Evolutionary conservation across 2,888 invertebrate species (phyloP), one percentile per base, ranked within the genome.

Genomic region (Leptarthrus brevirostris): DNA sequence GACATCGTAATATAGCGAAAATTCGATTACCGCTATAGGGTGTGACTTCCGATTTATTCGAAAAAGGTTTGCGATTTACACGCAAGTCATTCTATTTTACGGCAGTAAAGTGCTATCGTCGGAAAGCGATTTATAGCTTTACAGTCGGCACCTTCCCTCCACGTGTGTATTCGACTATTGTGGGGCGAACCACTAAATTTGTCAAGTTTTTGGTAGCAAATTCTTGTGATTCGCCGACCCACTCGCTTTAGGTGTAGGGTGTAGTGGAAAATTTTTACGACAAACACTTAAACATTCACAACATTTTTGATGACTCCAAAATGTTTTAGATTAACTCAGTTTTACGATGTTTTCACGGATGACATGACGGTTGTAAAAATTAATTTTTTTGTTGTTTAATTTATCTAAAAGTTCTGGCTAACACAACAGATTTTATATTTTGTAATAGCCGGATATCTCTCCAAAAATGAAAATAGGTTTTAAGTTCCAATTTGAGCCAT

Each of bases 171-270:
- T n/a, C 40, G 40, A 40, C 40, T 12, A 12, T 40, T 40, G 12
- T 12, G n/a, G 18, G 36, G 58, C 36, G 36, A 58, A 36, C 36
- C 58, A 58, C 58, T 58, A 58, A 58, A 58, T 58, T 20, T 58
- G 58, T 58, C 58, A 58, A 58, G 36, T 58, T 20, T 34, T 12
- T 20, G 58, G 36, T 58, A 58, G 36, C 34, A 40, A 36, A 58
- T 58, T 58, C 58, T 8, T 30, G 56, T 34, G 56, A 34, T 58
- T 58, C 54, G 12, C 54, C 22, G 30, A 30, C 30, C 8, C 4
- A 3, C 8, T 30, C 8, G 3, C 8, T 30, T 30, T 30, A 3
- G 3, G 30, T 30, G 3, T 40, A 40, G 40, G 3, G 40, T 8
- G 40, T 6, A 12, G n/a, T 12, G 12, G 3, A 40, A 40, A 12